phyloP scores from a whole-genome alignment of 2,797 vertebrate genomes.

The Sardinella longiceps region DNA sequence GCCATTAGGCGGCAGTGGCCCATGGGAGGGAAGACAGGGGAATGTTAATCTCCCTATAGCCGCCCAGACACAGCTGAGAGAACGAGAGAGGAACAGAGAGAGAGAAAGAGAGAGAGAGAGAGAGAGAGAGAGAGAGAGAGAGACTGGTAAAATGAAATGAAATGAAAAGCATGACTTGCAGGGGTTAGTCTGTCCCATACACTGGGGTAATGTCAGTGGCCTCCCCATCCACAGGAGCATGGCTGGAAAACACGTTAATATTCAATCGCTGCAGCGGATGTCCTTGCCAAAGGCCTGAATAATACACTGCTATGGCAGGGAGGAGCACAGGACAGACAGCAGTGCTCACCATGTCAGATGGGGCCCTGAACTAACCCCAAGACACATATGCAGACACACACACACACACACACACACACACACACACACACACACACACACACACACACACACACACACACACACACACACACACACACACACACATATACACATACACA shows the following conservation, averaged over 20 bases:
- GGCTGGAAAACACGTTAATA: slow-evolving; percentile 8
- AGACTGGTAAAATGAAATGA: neutral
- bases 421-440: neutral
- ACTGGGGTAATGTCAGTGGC: neutral
- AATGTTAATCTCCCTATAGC: slow-evolving; percentile 3
- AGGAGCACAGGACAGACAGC: neutral
- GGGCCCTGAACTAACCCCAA: neutral
- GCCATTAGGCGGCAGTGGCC: neutral
- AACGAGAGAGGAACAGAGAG: neutral
- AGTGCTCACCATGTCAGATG: neutral
- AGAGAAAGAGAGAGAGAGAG: neutral
- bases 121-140: neutral
- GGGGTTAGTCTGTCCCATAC: neutral
- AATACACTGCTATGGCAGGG: neutral
- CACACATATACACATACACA: too few relatives aligned
- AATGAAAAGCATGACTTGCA: slow-evolving; percentile 13
- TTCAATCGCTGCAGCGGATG: neutral
- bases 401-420: neutral
- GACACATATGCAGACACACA: neutral
- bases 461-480: too few relatives aligned
- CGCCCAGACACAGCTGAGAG: neutral
- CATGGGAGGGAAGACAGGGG: neutral
- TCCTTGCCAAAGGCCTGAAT: slow-evolving; percentile 7
- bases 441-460: neutral
- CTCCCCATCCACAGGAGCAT: neutral